phyloP scores from a whole-genome alignment of 2,113 vertebrate species.

The Catagonus wagneri region DNA sequence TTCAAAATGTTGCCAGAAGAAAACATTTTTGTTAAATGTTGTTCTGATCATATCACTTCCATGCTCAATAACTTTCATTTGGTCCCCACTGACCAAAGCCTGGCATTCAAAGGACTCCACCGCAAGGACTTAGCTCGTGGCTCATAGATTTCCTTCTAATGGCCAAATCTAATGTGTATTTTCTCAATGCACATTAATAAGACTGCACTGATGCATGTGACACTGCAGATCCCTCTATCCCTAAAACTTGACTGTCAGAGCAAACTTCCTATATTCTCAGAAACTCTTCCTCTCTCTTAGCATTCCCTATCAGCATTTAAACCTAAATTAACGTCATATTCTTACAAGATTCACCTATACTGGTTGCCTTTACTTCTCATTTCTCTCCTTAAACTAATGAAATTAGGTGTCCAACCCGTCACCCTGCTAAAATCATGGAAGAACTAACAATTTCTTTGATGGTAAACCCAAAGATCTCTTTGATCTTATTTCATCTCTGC shows the following conservation, averaged over 20 bases:
- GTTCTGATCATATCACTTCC: not conserved
- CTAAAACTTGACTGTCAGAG: not conserved
- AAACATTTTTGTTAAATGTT: not conserved
- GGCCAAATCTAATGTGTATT: not conserved
- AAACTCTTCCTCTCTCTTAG: not conserved
- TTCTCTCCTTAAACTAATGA: not conserved
- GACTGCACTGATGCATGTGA: not conserved
- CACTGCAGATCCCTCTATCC: not conserved
- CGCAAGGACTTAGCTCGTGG: not conserved
- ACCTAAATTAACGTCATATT: not conserved
- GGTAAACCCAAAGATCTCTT: not conserved
- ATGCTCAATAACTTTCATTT: not conserved
- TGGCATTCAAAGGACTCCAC: not conserved
- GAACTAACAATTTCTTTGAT: not conserved
- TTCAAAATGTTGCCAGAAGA: no score
- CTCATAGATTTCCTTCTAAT: not conserved
- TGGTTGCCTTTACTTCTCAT: not conserved
- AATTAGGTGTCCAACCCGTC: not conserved
- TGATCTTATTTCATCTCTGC: not conserved
- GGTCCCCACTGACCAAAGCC: not conserved
- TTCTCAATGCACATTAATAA: not conserved
- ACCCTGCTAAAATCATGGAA: slow-evolving; percentile 17
- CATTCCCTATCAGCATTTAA: not conserved
- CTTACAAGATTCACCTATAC: not conserved
- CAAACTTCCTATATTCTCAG: not conserved